Percentiles rank a stretch among this genome's conserved stretches.
Evolutionary conservation across 2,888 invertebrate species (phyloP).

Genomic region (Schizotus pectinicornis): DNA sequence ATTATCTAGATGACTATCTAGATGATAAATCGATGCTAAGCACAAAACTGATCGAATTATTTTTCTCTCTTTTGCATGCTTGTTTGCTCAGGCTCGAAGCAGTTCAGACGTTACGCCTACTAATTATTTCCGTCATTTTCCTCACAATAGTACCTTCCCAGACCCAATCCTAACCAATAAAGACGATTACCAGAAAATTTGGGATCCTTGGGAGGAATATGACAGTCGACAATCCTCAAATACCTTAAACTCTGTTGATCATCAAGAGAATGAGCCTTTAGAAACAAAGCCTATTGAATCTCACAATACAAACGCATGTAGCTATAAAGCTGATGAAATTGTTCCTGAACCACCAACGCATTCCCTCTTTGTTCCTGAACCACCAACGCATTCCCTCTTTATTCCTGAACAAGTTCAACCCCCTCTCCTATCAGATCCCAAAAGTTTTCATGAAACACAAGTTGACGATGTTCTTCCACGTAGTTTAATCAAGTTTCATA

Average conservation of each 20-base stretch:
- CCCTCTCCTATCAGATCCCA: too few relatives aligned
- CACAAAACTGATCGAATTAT: conserved; percentile 47
- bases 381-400: neutral
- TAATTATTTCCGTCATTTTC: conserved; percentile 30
- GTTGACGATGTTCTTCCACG: neutral
- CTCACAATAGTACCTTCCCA: conserved; percentile 16
- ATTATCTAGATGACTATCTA: conserved; percentile 35
- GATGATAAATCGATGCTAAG: conserved; percentile 34
- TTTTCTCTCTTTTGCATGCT: conserved; percentile 57
- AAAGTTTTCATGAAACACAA: neutral
- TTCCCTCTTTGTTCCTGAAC: conserved; percentile 3
- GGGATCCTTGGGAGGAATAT: conserved; percentile 81
- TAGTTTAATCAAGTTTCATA: neutral
- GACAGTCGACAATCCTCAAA: conserved; percentile 44
- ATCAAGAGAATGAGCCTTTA: conserved; percentile 16
- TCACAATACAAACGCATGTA: conserved; percentile 52
- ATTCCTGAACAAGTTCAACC: too few relatives aligned
- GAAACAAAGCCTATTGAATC: conserved; percentile 47
- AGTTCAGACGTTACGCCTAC: conserved; percentile 40
- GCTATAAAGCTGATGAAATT: conserved; percentile 36
- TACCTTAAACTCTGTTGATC: conserved; percentile 3
- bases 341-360: neutral
- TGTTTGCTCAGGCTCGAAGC: conserved; percentile 50
- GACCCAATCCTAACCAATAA: conserved; percentile 11
- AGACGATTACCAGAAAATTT: conserved; percentile 54